Percentiles rank a stretch among this genome's conserved stretches.
These are phyloP conservation scores for Zygothrica quintamaculata DNA, from an alignment of 2,888 invertebrate species.

Conservation along the genomic window DNA sequence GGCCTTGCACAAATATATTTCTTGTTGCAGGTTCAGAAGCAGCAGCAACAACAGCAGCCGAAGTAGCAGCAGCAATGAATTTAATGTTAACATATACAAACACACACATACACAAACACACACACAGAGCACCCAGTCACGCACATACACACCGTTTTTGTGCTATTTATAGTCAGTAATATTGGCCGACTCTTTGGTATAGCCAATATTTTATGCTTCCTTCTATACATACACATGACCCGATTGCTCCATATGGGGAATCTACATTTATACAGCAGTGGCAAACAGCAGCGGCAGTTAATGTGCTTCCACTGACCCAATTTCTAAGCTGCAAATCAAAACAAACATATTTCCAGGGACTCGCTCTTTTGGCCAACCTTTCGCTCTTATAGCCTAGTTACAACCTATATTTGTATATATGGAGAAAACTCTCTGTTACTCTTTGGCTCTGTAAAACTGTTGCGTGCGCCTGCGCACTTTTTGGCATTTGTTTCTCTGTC, in stretches of 20 bases:
- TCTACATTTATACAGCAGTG: slow-evolving; percentile 1
- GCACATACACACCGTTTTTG: slow-evolving; percentile 26
- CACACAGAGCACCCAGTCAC: slow-evolving; percentile 7
- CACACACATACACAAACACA: slow-evolving; percentile 9
- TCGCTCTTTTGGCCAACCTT: slow-evolving; percentile 24
- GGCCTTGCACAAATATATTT: slow-evolving; percentile 3
- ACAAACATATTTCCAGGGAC: slow-evolving; percentile 58
- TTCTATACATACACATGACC: slow-evolving; percentile 32
- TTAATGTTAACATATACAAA: slow-evolving; percentile 10
- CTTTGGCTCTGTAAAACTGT: slow-evolving; percentile 2
- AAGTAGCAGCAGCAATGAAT: neutral
- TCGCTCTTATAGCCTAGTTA: slow-evolving; percentile 26
- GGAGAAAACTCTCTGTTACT: slow-evolving; percentile 3
- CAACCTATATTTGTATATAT: neutral
- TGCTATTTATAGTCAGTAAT: slow-evolving; percentile 61
- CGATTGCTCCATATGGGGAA: slow-evolving; percentile 15
- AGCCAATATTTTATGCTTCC: slow-evolving; percentile 72
- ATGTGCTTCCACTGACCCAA: slow-evolving; percentile 71
- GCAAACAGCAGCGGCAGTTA: slow-evolving; percentile 42
- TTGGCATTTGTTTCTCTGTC: slow-evolving; percentile 21
- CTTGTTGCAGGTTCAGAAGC: neutral
- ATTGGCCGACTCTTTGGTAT: slow-evolving; percentile 24
- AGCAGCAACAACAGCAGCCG: too few relatives aligned
- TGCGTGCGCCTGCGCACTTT: slow-evolving; percentile 46
- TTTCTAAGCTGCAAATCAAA: slow-evolving; percentile 59